These are phyloP conservation scores for Blomia tropicalis DNA, from an alignment of 2,888 invertebrate species.

Conservation along the genomic window DNA sequence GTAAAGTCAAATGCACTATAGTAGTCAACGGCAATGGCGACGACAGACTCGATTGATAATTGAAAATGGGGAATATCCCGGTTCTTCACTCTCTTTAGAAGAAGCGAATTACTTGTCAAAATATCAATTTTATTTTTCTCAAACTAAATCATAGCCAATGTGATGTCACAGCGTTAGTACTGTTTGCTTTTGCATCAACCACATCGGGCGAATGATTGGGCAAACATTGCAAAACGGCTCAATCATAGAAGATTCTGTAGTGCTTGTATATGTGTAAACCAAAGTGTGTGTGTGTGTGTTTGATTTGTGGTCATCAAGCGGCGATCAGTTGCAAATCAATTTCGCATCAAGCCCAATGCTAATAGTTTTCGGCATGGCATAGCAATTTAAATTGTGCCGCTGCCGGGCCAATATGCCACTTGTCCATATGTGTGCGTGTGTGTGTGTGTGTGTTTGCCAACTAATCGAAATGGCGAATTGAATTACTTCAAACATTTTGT, in stretches of 20 bases:
- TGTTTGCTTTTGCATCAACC: no score
- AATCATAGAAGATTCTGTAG: background rate
- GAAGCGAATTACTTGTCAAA: conserved; percentile 10
- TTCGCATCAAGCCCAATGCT: no score
- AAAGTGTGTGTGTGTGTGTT: background rate
- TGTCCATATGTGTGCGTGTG: no score
- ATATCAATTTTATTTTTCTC: background rate
- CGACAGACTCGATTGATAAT: background rate
- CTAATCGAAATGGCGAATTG: no score
- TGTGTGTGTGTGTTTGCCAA: no score
- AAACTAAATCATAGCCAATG: no score
- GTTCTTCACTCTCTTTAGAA: no score
- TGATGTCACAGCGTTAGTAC: no score
- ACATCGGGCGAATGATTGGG: background rate
- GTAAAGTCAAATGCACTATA: conserved; percentile 6
- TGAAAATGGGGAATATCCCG: background rate
- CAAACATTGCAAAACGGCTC: background rate
- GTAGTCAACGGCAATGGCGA: background rate
- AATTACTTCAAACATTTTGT: no score
- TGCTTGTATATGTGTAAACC: background rate
- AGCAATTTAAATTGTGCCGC: no score
- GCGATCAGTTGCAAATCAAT: background rate
- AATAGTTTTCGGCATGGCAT: no score
- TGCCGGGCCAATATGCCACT: no score
- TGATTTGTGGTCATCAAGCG: background rate